A percentile compares a stretch with the other conserved stretches of the same genome.
These are phyloP conservation scores for Drosophila nasuta DNA, from an alignment of 1,140 invertebrate species.

Conservation along the genomic window DNA sequence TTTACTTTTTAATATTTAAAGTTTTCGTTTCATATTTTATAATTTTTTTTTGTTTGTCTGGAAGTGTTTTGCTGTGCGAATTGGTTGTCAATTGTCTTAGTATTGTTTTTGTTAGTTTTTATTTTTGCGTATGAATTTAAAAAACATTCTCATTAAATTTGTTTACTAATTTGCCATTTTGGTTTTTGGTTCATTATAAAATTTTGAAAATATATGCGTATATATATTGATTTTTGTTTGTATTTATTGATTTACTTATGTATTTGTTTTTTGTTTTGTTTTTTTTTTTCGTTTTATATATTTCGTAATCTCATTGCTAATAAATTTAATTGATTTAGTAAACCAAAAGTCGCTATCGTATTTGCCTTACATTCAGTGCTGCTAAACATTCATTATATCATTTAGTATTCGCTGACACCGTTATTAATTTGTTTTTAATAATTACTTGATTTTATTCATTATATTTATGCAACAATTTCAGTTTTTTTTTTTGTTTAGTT, in stretches of 20 bases:
- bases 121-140: constrained; percentile 79
- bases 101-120: constrained; percentile 37
- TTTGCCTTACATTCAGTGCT: constrained; percentile 61
- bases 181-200: constrained; percentile 75
- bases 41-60: constrained; percentile 52
- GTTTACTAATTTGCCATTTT: constrained; percentile 69
- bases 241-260: neutral
- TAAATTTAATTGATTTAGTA: constrained; percentile 74
- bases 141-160: constrained; percentile 78
- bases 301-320: constrained; percentile 73
- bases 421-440: constrained; percentile 14
- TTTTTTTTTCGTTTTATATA: constrained; percentile 38
- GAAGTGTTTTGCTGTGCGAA: constrained; percentile 82
- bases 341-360: constrained; percentile 62
- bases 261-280: constrained; percentile 30
- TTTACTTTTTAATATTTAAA: constrained; percentile 23
- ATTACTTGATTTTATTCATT: constrained; percentile 38
- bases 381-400: constrained; percentile 61
- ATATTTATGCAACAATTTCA: constrained; percentile 54
- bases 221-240: constrained; percentile 45
- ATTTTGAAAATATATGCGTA: constrained; percentile 79
- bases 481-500: constrained; percentile 47
- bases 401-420: constrained; percentile 43
- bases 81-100: constrained; percentile 60
- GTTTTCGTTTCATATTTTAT: constrained; percentile 20